Evolutionary conservation across 2,113 vertebrate genomes (phyloP).

Genomic region (Pungitius pungitius): DNA sequence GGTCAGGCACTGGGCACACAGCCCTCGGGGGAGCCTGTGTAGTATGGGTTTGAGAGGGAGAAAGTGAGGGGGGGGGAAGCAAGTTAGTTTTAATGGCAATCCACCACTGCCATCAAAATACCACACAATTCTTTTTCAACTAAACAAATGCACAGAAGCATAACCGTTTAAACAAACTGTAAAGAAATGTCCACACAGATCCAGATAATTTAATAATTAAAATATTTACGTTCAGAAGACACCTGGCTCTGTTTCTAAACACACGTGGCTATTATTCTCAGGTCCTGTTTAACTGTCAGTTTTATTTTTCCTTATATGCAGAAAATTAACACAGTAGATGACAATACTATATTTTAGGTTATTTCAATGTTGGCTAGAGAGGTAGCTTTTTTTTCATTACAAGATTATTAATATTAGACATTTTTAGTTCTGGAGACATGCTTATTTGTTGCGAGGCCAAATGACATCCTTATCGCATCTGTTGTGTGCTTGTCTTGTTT

Average conservation of each 20-base stretch:
- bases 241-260: constrained; percentile 3
- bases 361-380: constrained; percentile 40
- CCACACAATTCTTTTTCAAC: constrained; percentile 34
- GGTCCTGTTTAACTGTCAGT: constrained; percentile 20
- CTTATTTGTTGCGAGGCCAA: constrained; percentile 71
- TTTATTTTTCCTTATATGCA: constrained; percentile 28
- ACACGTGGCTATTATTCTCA: constrained; percentile 10
- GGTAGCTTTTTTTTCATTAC: constrained; percentile 43
- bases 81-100: constrained; percentile 55
- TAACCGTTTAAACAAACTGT: constrained; percentile 34
- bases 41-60: constrained; percentile 33
- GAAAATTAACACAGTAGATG: constrained; percentile 51
- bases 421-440: constrained; percentile 65
- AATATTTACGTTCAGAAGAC: constrained; percentile 12
- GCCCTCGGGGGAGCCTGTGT: constrained; percentile 79
- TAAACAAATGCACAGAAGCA: constrained; percentile 43
- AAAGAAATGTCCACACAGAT: not conserved
- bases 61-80: constrained; percentile 7
- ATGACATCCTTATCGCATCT: constrained; percentile 79
- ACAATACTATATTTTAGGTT: constrained; percentile 38
- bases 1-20: constrained; percentile 75
- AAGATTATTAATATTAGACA: constrained; percentile 66
- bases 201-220: constrained; percentile 10
- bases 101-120: constrained; percentile 48
- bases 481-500: constrained; percentile 75